Evolutionary conservation across 2,888 invertebrate species (phyloP).

Genomic region (Pollenia angustigena): DNA sequence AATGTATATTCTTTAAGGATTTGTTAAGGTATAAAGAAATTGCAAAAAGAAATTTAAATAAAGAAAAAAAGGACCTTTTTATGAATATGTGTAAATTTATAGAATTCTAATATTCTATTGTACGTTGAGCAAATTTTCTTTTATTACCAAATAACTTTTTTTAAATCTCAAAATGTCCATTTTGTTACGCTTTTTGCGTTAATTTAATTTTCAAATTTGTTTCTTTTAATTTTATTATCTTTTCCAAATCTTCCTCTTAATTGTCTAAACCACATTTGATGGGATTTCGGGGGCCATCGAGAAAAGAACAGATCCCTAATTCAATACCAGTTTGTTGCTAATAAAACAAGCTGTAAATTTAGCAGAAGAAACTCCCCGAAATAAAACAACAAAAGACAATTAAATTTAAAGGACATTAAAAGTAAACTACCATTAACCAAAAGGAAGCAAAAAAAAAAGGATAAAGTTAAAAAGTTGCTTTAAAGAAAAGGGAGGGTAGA

Average conservation of each 20-base stretch:
- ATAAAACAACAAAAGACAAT: conserved; percentile 32
- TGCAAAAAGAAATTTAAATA: conserved; percentile 10
- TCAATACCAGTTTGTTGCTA: conserved; percentile 58
- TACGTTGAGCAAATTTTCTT: not conserved
- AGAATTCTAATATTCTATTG: conserved; percentile 25
- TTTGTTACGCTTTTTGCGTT: conserved; percentile 44
- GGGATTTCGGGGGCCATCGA: conserved; percentile 13
- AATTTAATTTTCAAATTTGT: conserved; percentile 17
- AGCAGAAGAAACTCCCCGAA: conserved; percentile 38
- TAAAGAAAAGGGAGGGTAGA: conserved; percentile 38
- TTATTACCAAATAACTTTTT: not conserved
- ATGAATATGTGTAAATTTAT: conserved; percentile 42
- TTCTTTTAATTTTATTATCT: not conserved
- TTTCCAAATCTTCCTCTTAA: conserved; percentile 3
- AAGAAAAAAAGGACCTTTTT: not conserved
- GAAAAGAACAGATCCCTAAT: conserved; percentile 34
- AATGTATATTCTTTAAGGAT: conserved; percentile 31
- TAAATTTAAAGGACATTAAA: conserved; percentile 49
- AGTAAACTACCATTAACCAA: not conserved
- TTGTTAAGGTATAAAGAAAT: conserved; percentile 8
- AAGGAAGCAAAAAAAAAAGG: conserved; percentile 2
- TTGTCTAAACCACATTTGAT: conserved; percentile 54
- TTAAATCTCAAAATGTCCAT: not conserved
- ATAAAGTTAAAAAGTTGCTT: conserved; percentile 14
- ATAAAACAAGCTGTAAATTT: conserved; percentile 61